phyloP scores from a whole-genome alignment of 2,888 invertebrate species.

The Zootermopsis nevadensis region DNA sequence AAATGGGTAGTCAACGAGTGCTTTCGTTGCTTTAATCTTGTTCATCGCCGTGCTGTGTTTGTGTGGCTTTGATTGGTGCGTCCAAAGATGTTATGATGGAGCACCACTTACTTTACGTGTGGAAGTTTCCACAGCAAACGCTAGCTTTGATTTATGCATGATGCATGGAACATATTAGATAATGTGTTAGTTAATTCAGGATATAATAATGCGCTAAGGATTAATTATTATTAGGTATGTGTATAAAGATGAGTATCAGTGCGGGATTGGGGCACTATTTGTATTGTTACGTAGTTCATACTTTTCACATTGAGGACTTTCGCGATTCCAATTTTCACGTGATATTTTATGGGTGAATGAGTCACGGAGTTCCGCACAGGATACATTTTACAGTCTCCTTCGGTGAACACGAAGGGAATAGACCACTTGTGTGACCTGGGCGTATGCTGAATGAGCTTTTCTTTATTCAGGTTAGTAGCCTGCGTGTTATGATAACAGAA shows the following conservation, averaged over 20 bases:
- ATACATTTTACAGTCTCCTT: too few relatives aligned
- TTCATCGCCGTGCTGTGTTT: constrained; percentile 19
- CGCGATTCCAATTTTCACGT: too few relatives aligned
- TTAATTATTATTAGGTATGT: constrained; percentile 38
- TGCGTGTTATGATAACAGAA: too few relatives aligned
- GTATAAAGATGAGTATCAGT: not conserved
- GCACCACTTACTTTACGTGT: constrained; percentile 16
- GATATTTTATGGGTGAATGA: too few relatives aligned
- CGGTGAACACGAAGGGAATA: too few relatives aligned
- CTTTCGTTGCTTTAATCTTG: constrained; percentile 39
- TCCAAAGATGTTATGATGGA: constrained; percentile 33
- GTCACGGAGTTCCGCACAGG: too few relatives aligned
- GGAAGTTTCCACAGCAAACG: constrained; percentile 1
- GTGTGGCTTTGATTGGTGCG: constrained; percentile 31
- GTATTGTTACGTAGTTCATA: too few relatives aligned
- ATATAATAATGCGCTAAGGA: constrained; percentile 40
- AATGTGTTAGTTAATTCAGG: constrained; percentile 39
- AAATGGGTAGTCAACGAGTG: constrained; percentile 18
- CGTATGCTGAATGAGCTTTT: too few relatives aligned
- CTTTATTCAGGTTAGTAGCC: too few relatives aligned
- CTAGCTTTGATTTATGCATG: constrained; percentile 40
- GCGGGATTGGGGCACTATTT: not conserved
- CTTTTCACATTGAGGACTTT: too few relatives aligned
- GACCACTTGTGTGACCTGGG: too few relatives aligned
- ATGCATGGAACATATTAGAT: constrained; percentile 28